Base-by-base conservation (phyloP, 2,113 vertebrate species). In the Acanthisitta chloris region DNA sequence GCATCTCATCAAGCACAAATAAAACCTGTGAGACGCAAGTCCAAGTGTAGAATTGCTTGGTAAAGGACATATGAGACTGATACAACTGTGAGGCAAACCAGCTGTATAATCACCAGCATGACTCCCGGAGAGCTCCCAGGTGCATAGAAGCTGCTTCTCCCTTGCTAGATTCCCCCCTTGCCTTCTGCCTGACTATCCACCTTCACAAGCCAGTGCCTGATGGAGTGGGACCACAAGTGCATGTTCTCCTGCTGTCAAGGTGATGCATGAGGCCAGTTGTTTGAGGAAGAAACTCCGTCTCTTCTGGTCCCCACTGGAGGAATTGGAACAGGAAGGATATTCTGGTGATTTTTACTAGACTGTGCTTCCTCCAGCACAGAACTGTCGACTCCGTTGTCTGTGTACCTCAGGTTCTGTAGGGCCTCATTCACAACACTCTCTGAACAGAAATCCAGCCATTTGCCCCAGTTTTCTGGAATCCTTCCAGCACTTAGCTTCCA, bases 221-320 rank as follows among this genome's bases (percentile, higher is more conserved):
- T 66, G 36, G 23, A 70, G 28, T 8, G 45, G 42, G 69, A 70
- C 17, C 55, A 26, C 31, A 2, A 12, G 4, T 14, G 26, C 55
- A 57, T 0, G 1, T 23, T 77, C 24, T 82, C 29, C 8, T 0
- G 1, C 43, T n/a, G 17, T n/a, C 4, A 14, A 83, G 34, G 54
- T 66, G 71, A 90, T 6, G 2, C 45, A 77, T 0, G 29, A 81
- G 26, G 33, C 29, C 58, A 59, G 51, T 4, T 3, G 4, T 18
- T 12, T 6, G 43, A 89, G 62, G 55, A 84, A 91, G 48, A 86
- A 90, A 79, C 71, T 69, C 36, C n/a, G 79, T 94, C 52, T 72
- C 81, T 91, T 64, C 51, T 2, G 3, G 15, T 83, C 67, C 79
- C 15, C 0, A 20, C 31, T 49, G 59, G 88, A 90, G 59, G 76